Base-by-base conservation (phyloP, 2,797 vertebrate species). In the Peromyscus attwateri region DNA sequence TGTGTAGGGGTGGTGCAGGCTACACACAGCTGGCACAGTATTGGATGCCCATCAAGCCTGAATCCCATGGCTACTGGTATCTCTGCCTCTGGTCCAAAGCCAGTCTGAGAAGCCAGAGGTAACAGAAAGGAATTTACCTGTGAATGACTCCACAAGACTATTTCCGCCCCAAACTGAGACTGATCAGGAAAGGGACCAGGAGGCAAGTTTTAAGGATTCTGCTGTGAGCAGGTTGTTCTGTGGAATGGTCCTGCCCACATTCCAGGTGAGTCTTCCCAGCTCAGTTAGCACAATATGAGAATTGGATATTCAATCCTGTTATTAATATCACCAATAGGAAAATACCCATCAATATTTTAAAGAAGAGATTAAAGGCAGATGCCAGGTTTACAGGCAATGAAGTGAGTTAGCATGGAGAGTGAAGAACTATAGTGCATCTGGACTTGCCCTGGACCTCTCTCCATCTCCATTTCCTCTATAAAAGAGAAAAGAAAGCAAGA, bases 391-490 rank as follows among this genome's bases (percentile, higher is more conserved):
- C 23, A 75, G 5, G 29, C 6, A 4, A 40, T 49, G 31, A 12
- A 21, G 2, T 43, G 16, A 76, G 29, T 68, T 55, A 29, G 4
- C 70, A 34, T 2, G 31, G 55, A 23, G 31, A 75, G 37, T 6
- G 6, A 31, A 11, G 12, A 27, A 43, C 19, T 0, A 3, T 1
- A 6, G 43, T 70, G 34, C 34, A 13, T 1, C 12, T 23, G 60
- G 27, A 25, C 46, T n/a, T 70, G 91, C 88, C 96, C 95, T 94
- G 87, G 82, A 82, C 73, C 75, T 87, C 76, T 89, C 73, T 82
- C 16, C 77, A n/a, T 25, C n/a, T 79, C 55, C 14, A 0, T 77
- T 88, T 85, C 14, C 25, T 83, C 14, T 25, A 23, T 68, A 14
- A 49, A 34, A n/a, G 19, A 19, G 37, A n/a, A 21, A 60, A 37